Evolutionary conservation across 2,888 invertebrate genomes (phyloP), one percentile per base, ranked within the genome.

Genomic region (Erannis defoliaria): DNA sequence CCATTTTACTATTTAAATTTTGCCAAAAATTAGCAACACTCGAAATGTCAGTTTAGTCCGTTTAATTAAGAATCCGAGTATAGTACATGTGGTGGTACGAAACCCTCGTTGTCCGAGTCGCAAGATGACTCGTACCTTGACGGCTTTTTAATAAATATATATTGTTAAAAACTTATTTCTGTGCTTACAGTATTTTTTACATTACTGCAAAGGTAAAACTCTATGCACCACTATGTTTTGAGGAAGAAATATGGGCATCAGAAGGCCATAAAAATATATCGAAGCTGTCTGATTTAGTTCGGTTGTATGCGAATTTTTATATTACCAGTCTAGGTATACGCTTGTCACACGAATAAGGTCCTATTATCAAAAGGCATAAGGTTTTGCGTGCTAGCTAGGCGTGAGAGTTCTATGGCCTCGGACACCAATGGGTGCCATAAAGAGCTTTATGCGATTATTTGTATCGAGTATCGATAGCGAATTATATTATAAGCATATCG

Each of bases 221-320:
- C 67, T 74, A 71, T 68, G 64, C 66, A 70, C 63, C 71, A 70
- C 77, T 71, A 73, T 68, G 64, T 62, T 65, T 68, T 63, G 65
- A 62, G 60, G 59, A 73, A 76, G 77, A 84, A 77, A 75, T 81
- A 84, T 80, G 74, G 65, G 58, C 65, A 70, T 72, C 67, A 62
- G 51, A 40, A 38, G 26, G 51, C 61, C 38, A 64, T 63, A 62
- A 65, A 66, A 67, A 43, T 55, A 58, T 59, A 66, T 53, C 59
- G 54, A 55, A 54, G 60, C 59, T 50, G 42, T 53, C 26, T 51
- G 61, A 61, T 55, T 61, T 61, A 55, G 45, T 33, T 46, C 2
- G 46, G 35, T 45, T 46, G 37, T 37, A 54, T 49, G 35, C 35
- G 42, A 40, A 43, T n/a, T 59, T 59, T 59, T 54, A 46, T 33